Evolutionary conservation across 1,140 invertebrate genomes (phyloP).

Genomic region (Drosophila littoralis): DNA sequence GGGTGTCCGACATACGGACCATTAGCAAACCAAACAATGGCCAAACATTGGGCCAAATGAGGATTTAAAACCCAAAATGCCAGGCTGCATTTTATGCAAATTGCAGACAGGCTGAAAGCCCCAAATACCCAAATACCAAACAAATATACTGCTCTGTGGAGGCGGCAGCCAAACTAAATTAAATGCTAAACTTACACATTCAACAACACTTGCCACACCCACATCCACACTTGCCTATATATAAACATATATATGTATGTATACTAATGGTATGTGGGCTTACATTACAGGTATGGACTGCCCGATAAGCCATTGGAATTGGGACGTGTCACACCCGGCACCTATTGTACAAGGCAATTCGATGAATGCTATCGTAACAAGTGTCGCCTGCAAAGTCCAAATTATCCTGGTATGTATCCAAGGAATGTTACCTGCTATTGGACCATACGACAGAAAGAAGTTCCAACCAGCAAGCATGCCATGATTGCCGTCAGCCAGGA

Average conservation of each 20-base stretch:
- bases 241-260: neutral
- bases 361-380: constrained; percentile 93
- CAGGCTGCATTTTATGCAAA: constrained; percentile 76
- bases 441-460: constrained; percentile 91
- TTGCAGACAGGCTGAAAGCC: constrained; percentile 44
- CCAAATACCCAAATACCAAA: constrained; percentile 66
- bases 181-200: constrained; percentile 53
- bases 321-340: constrained; percentile 92
- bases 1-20: constrained; percentile 40
- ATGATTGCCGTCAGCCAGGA: constrained; percentile 93
- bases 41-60: constrained; percentile 31
- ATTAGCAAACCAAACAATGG: constrained; percentile 74
- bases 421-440: constrained; percentile 93
- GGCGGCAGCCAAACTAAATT: constrained; percentile 47
- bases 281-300: constrained; percentile 87
- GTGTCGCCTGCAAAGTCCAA: constrained; percentile 93
- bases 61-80: constrained; percentile 39
- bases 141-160: constrained; percentile 56
- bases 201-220: constrained; percentile 7
- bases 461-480: constrained; percentile 94
- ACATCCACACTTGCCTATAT: neutral
- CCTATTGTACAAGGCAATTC: constrained; percentile 94
- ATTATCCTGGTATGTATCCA: constrained; percentile 96
- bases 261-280: constrained; percentile 34
- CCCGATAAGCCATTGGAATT: constrained; percentile 89